Percentiles rank a stretch among this genome's conserved stretches.
These are phyloP conservation scores for Anhinga anhinga DNA, from an alignment of 2,113 vertebrate species.

Conservation along the genomic window DNA sequence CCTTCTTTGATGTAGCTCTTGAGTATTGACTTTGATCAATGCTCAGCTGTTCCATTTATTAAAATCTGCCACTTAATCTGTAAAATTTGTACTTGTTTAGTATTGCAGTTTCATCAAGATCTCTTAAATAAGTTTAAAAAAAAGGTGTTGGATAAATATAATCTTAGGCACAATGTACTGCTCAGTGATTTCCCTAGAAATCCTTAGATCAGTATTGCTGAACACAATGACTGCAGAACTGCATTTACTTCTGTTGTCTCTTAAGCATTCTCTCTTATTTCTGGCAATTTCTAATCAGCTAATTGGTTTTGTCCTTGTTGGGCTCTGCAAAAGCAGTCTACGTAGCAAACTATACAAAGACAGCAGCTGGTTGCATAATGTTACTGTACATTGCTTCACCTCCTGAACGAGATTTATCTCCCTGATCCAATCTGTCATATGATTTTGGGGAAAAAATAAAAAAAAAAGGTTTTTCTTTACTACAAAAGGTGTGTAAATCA, in stretches of 20 bases:
- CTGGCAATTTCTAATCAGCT: constrained; percentile 58
- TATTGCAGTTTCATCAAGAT: background rate
- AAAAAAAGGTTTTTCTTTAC: background rate
- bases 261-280: constrained; percentile 47
- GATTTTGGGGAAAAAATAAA: background rate
- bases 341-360: constrained; percentile 21
- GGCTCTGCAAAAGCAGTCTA: constrained; percentile 39
- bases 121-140: background rate
- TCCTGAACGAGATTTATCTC: constrained; percentile 51
- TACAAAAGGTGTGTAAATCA: constrained; percentile 40
- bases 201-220: background rate
- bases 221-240: background rate
- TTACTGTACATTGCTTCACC: background rate
- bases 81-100: background rate
- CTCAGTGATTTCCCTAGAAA: background rate
- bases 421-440: constrained; percentile 50
- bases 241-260: background rate
- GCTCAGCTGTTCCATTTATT: background rate
- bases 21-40: constrained; percentile 38
- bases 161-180: background rate
- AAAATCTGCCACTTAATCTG: background rate
- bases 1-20: constrained; percentile 28
- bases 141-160: background rate
- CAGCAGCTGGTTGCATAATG: constrained; percentile 50
- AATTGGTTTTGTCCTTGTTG: constrained; percentile 57